A percentile compares a stretch with the other conserved stretches of the same genome.
Conservation (phyloP, 37 sponge, comb jelly and placozoan genomes). For the Dysidea cf. avara region DNA sequence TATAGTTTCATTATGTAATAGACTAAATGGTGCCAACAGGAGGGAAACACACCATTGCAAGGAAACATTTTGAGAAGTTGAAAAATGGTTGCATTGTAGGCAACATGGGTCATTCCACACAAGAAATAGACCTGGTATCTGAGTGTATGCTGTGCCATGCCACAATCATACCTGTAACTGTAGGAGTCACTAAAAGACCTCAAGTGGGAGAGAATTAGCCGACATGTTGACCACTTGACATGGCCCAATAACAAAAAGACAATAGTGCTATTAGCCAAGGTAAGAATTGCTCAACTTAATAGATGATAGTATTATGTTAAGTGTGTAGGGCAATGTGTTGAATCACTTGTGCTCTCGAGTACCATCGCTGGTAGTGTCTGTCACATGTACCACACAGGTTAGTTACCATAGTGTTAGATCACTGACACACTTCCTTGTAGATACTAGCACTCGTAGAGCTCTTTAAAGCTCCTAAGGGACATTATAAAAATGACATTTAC, state of each 20-base stretch:
- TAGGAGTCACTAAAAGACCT: conserved; percentile 40
- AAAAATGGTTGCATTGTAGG: conserved; percentile 78
- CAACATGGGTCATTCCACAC: conserved; percentile 90
- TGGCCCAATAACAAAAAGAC: conserved; percentile 69
- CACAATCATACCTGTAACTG: not conserved
- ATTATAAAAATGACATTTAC: conserved; percentile 85
- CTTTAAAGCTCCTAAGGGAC: conserved; percentile 63
- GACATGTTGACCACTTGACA: conserved; percentile 61
- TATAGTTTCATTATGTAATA: not conserved
- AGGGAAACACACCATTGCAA: conserved; percentile 66
- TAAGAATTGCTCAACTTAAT: conserved; percentile 4
- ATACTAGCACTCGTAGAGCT: conserved; percentile 83
- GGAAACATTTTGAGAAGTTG: conserved; percentile 74
- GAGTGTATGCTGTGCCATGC: not conserved
- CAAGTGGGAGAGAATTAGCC: conserved; percentile 54
- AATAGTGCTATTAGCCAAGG: conserved; percentile 79
- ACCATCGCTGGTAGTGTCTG: conserved; percentile 80
- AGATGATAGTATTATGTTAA: not conserved
- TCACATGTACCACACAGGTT: conserved; percentile 86
- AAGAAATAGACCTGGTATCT: conserved; percentile 81
- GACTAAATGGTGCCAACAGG: conserved; percentile 32
- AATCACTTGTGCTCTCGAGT: conserved; percentile 73
- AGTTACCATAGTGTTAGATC: not conserved
- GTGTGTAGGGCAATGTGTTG: conserved; percentile 56
- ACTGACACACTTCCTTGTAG: conserved; percentile 27